Percentiles rank a stretch among this genome's conserved stretches.
These are phyloP conservation scores for Miltochrista miniata DNA, from an alignment of 2,888 invertebrate species.

Conservation along the genomic window DNA sequence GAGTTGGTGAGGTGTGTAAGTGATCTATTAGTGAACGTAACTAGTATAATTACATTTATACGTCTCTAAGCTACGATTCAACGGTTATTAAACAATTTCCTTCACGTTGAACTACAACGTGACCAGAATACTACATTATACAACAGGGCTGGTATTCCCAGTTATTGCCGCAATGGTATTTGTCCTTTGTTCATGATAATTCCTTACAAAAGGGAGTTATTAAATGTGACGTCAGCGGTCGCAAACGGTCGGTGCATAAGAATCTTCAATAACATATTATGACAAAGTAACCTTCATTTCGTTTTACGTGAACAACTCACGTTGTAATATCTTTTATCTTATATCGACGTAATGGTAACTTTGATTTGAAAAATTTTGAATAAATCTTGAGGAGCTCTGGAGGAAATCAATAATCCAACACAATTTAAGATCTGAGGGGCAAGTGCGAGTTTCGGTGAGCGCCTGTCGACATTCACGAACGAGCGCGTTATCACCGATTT, in stretches of 20 bases:
- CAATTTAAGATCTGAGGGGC: no score
- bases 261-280: neutral
- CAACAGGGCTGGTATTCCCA: slow-evolving; percentile 25
- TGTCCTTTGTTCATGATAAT: slow-evolving; percentile 38
- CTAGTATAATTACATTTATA: slow-evolving; percentile 25
- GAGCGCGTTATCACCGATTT: no score
- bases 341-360: no score
- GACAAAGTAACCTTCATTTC: no score
- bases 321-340: no score
- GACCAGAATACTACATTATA: slow-evolving; percentile 30
- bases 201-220: slow-evolving; percentile 23
- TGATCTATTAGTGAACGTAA: slow-evolving; percentile 28
- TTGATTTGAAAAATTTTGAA: no score
- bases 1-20: slow-evolving; percentile 23
- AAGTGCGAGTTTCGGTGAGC: no score
- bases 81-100: slow-evolving; percentile 23
- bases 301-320: no score
- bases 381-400: no score
- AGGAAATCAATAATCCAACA: no score
- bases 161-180: slow-evolving; percentile 37
- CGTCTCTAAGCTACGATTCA: slow-evolving; percentile 12
- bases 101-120: slow-evolving; percentile 18
- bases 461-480: no score
- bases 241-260: neutral
- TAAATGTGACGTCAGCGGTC: slow-evolving; percentile 29